Conservation (phyloP, 2,888 invertebrate species). For the Encarsia formosa region DNA sequence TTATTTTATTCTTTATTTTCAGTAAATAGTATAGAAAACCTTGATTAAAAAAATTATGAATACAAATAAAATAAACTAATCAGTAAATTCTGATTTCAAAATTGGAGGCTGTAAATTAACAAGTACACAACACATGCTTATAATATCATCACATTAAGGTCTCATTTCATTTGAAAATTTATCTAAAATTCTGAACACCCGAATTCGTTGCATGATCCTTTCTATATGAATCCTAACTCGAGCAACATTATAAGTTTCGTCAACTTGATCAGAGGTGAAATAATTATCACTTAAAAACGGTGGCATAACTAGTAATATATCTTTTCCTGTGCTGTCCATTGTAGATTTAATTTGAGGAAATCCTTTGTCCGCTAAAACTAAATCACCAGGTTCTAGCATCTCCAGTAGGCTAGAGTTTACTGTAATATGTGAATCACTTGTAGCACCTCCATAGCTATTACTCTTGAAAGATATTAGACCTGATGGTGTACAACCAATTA, state of each 20-base stretch:
- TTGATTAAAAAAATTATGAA: too few relatives aligned
- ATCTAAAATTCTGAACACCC: conserved; percentile 12
- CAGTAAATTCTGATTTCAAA: too few relatives aligned
- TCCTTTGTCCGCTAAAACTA: neutral
- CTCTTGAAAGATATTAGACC: neutral
- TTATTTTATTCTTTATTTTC: too few relatives aligned
- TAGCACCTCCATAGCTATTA: neutral
- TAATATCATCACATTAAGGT: conserved; percentile 14
- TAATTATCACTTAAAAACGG: conserved; percentile 16
- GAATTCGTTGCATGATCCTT: conserved; percentile 24
- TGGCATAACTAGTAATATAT: conserved; percentile 23
- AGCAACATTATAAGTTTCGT: conserved; percentile 24
- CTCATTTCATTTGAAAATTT: conserved; percentile 15
- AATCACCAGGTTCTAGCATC: neutral
- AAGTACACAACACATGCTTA: conserved; percentile 22
- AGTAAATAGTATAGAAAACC: too few relatives aligned
- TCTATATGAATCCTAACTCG: conserved; percentile 23
- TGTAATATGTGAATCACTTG: neutral
- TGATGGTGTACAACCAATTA: neutral
- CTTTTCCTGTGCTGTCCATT: neutral
- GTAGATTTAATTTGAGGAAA: neutral
- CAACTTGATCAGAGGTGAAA: conserved; percentile 15
- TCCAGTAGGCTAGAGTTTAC: neutral
- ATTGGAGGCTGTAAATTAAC: conserved; percentile 25
- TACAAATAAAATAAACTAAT: too few relatives aligned